phyloP scores from a whole-genome alignment of 2,113 vertebrate genomes.

The Brevimyrus niger region DNA sequence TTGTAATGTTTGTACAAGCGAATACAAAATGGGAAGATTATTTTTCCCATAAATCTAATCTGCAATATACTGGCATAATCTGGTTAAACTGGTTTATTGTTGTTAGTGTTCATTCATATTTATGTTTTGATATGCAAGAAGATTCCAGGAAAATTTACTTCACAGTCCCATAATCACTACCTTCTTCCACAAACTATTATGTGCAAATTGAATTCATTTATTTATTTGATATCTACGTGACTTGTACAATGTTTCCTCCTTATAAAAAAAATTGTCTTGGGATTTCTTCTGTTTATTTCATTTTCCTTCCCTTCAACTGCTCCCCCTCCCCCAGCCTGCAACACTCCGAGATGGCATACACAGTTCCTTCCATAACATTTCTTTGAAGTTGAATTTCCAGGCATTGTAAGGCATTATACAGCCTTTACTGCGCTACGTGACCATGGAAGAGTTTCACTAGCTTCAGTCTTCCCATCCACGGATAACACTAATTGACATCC shows the following conservation, averaged over 20 bases:
- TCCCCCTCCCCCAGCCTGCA: neutral
- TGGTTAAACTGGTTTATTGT: neutral
- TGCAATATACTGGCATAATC: neutral
- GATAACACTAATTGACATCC: slow-evolving; percentile 49
- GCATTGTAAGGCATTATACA: slow-evolving; percentile 21
- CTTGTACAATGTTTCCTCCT: neutral
- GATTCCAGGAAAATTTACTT: neutral
- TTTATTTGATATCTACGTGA: neutral
- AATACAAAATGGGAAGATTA: neutral
- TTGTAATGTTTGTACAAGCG: neutral
- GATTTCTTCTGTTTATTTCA: neutral
- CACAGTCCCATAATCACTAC: neutral
- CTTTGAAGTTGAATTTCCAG: neutral
- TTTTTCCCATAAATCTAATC: neutral
- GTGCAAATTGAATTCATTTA: neutral
- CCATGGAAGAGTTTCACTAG: slow-evolving; percentile 26
- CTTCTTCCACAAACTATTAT: neutral
- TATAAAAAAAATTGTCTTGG: neutral
- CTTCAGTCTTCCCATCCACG: slow-evolving; percentile 27
- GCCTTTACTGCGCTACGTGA: slow-evolving; percentile 38
- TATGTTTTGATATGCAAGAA: neutral
- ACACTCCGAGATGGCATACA: neutral
- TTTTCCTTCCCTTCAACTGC: neutral
- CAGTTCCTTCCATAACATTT: neutral
- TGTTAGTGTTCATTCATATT: neutral